These are phyloP conservation scores for Brachionus paranguensis DNA, from an alignment of 1,140 invertebrate species.

Conservation along the genomic window DNA sequence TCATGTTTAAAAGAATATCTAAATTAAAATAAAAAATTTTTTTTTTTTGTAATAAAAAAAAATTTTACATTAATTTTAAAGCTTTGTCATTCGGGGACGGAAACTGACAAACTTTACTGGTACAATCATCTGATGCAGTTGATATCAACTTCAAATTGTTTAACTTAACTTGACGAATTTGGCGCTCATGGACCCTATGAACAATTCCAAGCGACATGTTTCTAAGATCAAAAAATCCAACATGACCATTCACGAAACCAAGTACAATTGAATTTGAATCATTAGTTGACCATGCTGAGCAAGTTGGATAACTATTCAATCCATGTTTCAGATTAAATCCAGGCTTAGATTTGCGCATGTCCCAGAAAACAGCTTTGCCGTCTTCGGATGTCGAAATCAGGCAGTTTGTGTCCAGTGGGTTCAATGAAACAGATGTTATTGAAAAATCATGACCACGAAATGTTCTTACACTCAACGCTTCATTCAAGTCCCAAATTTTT, in stretches of 20 bases:
- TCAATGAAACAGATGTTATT: background rate
- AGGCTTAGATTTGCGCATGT: background rate
- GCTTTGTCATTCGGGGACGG: background rate
- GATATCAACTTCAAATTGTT: background rate
- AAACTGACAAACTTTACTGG: background rate
- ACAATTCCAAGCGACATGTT: background rate
- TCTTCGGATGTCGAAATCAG: slow-evolving; percentile 17
- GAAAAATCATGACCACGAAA: background rate
- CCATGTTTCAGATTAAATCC: slow-evolving; percentile 5
- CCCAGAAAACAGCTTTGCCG: background rate
- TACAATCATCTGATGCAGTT: slow-evolving; percentile 10
- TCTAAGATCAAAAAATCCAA: slow-evolving; percentile 20
- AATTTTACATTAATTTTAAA: background rate
- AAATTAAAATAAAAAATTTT: background rate
- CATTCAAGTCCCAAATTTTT: slow-evolving; percentile 29
- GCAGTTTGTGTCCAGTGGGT: background rate
- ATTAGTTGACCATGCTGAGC: background rate
- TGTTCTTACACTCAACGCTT: background rate
- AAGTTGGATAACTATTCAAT: background rate
- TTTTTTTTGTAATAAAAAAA: background rate
- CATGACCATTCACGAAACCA: background rate
- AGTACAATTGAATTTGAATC: background rate
- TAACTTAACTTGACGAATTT: background rate
- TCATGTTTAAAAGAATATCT: slow-evolving; percentile 7
- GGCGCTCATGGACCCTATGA: background rate